Evolutionary conservation across 2,113 vertebrate genomes (phyloP).

Genomic region (Cryptoleucopteryx plumbea): DNA sequence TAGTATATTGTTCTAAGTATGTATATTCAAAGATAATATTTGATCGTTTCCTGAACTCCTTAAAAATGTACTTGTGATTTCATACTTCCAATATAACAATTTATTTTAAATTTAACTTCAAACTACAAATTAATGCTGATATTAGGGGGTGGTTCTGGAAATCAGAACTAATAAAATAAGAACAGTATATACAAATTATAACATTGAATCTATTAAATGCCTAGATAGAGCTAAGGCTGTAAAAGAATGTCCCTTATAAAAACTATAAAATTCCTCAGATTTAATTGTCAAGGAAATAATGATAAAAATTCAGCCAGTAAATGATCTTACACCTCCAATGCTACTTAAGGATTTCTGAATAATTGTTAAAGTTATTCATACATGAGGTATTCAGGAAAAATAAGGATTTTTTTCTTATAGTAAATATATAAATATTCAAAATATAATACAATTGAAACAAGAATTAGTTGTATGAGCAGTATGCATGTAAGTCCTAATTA

Average conservation of each 20-base stretch:
- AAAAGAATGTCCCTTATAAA: background rate
- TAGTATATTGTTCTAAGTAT: background rate
- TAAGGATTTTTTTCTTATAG: rapidly evolving
- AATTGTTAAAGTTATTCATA: background rate
- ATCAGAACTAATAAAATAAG: background rate
- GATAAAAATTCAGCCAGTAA: background rate
- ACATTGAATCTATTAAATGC: background rate
- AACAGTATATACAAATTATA: background rate
- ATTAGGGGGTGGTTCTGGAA: background rate
- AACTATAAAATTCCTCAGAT: background rate
- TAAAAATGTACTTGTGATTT: background rate
- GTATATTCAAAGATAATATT: background rate
- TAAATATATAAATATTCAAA: background rate
- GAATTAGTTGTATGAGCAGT: background rate
- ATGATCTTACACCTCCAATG: background rate
- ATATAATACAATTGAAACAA: background rate
- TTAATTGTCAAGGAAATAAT: background rate
- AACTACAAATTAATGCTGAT: background rate
- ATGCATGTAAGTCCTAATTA: background rate
- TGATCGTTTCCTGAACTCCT: background rate
- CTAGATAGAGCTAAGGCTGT: background rate
- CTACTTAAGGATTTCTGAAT: background rate
- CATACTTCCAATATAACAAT: background rate
- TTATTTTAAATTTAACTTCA: background rate
- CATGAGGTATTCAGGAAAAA: background rate